A percentile compares a stretch with the other conserved stretches of the same genome.
phyloP scores from a whole-genome alignment of 2,113 vertebrate genomes.

The Hippocampus comes region DNA sequence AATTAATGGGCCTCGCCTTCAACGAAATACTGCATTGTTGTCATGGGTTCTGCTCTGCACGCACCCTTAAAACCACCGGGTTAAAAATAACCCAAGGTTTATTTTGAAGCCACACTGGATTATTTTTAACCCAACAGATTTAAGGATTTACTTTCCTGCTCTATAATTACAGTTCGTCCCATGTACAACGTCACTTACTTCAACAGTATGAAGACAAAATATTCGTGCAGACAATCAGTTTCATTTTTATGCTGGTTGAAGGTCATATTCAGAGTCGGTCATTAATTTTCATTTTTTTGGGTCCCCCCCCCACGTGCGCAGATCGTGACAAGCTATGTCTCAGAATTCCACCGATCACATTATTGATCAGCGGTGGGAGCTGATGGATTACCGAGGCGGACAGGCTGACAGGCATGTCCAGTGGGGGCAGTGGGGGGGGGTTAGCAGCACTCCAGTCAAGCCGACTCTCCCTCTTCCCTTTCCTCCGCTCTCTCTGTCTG shows the following conservation, averaged over 20 bases:
- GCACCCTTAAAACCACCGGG: too few relatives aligned
- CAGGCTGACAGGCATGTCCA: slow-evolving; percentile 59
- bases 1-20: too few relatives aligned
- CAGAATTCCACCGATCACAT: slow-evolving; percentile 45
- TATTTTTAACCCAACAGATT: too few relatives aligned
- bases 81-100: too few relatives aligned
- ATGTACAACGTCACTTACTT: neutral
- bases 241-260: neutral
- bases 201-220: neutral
- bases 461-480: neutral
- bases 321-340: slow-evolving; percentile 48
- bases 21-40: neutral
- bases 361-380: slow-evolving; percentile 60
- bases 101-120: too few relatives aligned
- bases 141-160: neutral
- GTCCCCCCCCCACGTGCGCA: slow-evolving; percentile 17
- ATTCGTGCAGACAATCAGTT: neutral
- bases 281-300: slow-evolving; percentile 32
- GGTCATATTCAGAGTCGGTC: neutral
- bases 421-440: slow-evolving; percentile 39
- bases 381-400: slow-evolving; percentile 65
- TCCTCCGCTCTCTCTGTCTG: slow-evolving; percentile 36
- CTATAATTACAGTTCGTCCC: neutral
- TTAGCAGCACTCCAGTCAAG: slow-evolving; percentile 53
- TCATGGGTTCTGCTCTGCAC: neutral